phyloP scores from a whole-genome alignment of 2,888 invertebrate species.

The Geotrupes spiniger region DNA sequence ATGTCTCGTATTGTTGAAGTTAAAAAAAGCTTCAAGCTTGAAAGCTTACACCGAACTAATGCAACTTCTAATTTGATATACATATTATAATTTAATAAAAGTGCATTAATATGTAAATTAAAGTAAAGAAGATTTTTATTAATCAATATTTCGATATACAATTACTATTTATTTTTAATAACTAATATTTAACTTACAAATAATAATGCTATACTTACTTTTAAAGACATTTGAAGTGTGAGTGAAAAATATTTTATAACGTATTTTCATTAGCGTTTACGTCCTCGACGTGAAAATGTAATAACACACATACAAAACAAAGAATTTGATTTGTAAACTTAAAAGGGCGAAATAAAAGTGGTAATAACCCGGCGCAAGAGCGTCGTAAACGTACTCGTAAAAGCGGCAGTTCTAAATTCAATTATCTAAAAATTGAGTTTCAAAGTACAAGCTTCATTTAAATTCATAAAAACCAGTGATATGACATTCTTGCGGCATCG shows the following conservation, averaged over 20 bases:
- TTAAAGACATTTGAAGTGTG: too few relatives aligned
- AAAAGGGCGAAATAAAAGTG: slow-evolving; percentile 37
- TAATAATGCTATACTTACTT: too few relatives aligned
- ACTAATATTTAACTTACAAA: too few relatives aligned
- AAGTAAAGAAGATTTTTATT: too few relatives aligned
- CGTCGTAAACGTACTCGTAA: slow-evolving; percentile 42
- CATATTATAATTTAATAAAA: too few relatives aligned
- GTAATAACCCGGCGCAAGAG: slow-evolving; percentile 32
- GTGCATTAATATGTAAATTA: too few relatives aligned
- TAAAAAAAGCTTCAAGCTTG: too few relatives aligned
- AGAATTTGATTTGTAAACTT: slow-evolving; percentile 34
- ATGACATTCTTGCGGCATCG: slow-evolving; percentile 50
- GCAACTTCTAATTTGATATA: too few relatives aligned
- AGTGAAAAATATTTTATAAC: slow-evolving; percentile 1
- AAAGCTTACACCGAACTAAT: too few relatives aligned
- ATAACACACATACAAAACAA: slow-evolving; percentile 13
- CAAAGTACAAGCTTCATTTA: slow-evolving; percentile 42
- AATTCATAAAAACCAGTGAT: slow-evolving; percentile 47
- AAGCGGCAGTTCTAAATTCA: slow-evolving; percentile 40
- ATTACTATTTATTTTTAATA: too few relatives aligned
- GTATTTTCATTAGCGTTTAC: slow-evolving; percentile 2
- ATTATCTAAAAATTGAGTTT: slow-evolving; percentile 43
- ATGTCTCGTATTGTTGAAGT: too few relatives aligned
- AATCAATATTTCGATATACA: too few relatives aligned
- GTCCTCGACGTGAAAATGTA: neutral